Conservation (phyloP, 2,888 invertebrate species). For the Mesoligia furuncula region DNA sequence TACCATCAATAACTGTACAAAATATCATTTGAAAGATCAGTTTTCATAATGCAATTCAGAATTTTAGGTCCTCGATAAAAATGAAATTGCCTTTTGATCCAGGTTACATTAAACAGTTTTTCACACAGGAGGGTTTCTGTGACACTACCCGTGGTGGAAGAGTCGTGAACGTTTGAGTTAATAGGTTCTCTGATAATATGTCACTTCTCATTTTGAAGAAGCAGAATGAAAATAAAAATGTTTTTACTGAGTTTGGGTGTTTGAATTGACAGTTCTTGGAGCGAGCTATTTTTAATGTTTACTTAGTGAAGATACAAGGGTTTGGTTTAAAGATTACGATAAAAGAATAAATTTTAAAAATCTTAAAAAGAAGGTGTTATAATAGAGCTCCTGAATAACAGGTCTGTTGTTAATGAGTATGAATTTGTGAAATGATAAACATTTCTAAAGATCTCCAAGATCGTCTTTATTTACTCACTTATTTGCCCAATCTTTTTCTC, state of each 20-base stretch:
- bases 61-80: constrained; percentile 12
- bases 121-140: constrained; percentile 17
- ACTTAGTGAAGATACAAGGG: background rate
- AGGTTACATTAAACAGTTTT: constrained; percentile 42
- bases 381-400: background rate
- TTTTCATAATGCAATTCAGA: background rate
- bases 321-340: constrained; percentile 19
- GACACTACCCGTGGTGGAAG: constrained; percentile 36
- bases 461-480: too few relatives aligned
- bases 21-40: background rate
- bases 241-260: constrained; percentile 1
- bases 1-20: background rate
- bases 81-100: constrained; percentile 47
- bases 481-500: background rate
- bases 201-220: constrained; percentile 52
- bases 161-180: constrained; percentile 21
- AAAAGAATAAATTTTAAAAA: background rate
- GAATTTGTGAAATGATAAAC: background rate
- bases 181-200: constrained; percentile 53
- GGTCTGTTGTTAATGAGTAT: background rate
- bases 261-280: background rate
- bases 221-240: constrained; percentile 55
- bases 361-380: background rate
- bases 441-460: background rate
- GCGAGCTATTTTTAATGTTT: constrained; percentile 2